Evolutionary conservation across 1,140 invertebrate species (phyloP).

Genomic region (Mesaphorura yosii): DNA sequence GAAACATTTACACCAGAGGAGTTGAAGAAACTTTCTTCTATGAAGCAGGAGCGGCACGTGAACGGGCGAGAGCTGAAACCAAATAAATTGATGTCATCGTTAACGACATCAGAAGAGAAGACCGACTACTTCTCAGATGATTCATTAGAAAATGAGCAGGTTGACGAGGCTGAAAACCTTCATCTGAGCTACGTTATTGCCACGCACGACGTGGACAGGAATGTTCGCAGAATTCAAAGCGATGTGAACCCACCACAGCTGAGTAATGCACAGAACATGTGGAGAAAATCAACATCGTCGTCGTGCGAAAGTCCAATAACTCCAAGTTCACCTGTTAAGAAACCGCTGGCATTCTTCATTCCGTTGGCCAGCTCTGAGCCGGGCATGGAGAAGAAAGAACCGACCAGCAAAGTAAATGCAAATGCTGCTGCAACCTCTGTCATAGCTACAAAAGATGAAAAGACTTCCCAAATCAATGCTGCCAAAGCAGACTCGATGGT

Average conservation of each 20-base stretch:
- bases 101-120: conserved; percentile 3
- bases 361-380: conserved; percentile 10
- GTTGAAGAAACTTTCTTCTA: conserved; percentile 20
- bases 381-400: background rate
- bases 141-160: conserved; percentile 22
- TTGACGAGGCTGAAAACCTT: no score
- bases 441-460: no score
- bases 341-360: conserved; percentile 28
- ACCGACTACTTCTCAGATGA: conserved; percentile 30
- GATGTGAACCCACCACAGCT: no score
- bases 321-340: conserved; percentile 13
- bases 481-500: background rate
- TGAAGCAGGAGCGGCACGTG: background rate
- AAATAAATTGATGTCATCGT: background rate
- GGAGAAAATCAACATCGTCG: no score
- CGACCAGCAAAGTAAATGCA: background rate
- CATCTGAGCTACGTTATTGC: no score
- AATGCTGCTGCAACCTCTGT: background rate
- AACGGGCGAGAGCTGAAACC: background rate
- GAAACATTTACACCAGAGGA: conserved; percentile 28
- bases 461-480: background rate
- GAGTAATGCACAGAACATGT: no score
- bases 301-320: no score
- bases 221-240: no score
- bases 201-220: no score